Base-by-base conservation (phyloP, 2,888 invertebrate genomes). In the Sinopyrophorus schimmeli region DNA sequence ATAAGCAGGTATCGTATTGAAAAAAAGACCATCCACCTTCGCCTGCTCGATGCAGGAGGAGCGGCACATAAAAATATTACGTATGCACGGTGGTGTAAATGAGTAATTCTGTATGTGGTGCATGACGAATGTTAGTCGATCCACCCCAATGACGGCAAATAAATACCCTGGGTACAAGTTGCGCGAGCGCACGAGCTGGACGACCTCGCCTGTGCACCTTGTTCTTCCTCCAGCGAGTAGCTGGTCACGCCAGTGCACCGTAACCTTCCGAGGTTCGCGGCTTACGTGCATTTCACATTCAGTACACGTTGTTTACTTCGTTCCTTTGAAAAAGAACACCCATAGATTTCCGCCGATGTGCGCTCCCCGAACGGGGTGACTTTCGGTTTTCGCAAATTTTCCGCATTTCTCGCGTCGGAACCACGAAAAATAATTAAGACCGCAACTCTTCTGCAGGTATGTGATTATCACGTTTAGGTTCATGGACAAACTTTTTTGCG, bases 191-290 rank as follows among this genome's bases (percentile, higher is more conserved):
- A 53, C 49, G 43, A 51, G 51, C 55, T 34, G 39, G 47, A 20
- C 51, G 54, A 54, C 56, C 56, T 56, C 56, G 56, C 56, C 56
- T 56, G 51, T 56, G 50, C 53, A 56, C 56, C 56, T 56, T 50
- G 50, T 50, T 47, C 51, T 46, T 53, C 50, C 43, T 49, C 43
- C 49, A 52, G 53, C 55, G 43, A 53, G 49, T 49, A 40, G 54
- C 52, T 52, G 56, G 56, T 56, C 54, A 54, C 54, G 54, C 46
- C 56, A 56, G 56, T 54, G 46, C 42, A 44, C 56, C 37, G 39
- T 35, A 34, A 51, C 46, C 47, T 54, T 37, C 51, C 40, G 39
- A 43, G 38, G 39, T 46, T 46, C 34, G 49, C 38, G 32, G 54
- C 20, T 23, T 38, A 38, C 23, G 16, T 16, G 31, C 32, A 15